Base-by-base conservation (phyloP, 2,888 invertebrate genomes). In the Ecdyonurus torrentis region DNA sequence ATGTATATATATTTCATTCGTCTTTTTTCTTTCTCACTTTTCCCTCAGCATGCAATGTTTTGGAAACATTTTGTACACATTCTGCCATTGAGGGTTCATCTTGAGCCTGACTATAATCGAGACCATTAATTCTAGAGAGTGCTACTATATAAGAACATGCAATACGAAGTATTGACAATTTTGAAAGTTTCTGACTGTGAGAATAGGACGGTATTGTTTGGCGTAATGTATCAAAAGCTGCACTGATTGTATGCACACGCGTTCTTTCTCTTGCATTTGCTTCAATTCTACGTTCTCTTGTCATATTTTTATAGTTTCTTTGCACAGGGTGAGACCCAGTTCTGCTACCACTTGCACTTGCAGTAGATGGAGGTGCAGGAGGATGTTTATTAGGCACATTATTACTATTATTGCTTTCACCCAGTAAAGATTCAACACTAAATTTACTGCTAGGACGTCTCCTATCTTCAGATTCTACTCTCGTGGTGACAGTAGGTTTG, bases 221-320 rank as follows among this genome's bases (percentile, higher is more conserved):
- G 58, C 95, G 80, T 10, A 96, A 77, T 1, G 89, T 91, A 68
- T 96, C 95, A 73, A 95, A 96, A 0, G 95, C 95, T 0, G 94
- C 94, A 71, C 93, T 93, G 67, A 96, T 96, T 1, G 95, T 95
- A 74, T 96, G 95, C 0, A 96, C 95, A 61, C 95, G 79, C 3
- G 94, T 92, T 64, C 95, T 77, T 73, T 96, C 95, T 2, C 95
- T 79, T 0, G 95, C 95, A 72, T 96, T 96, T 0, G 95, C 95
- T 73, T 96, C 95, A 71, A 95, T 91, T 67, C 95, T 79, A 68
- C 95, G 78, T 73, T 94, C 94, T 22, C 92, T 80, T 0, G 91
- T 95, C 93, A 95, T 94, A 73, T 93, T 95, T 72, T 95, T 95
- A 76, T 95, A 95, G 73, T 94, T 94, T 67, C 91, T 79, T 23